Evolutionary conservation across 2,888 invertebrate genomes (phyloP), one percentile per base, ranked within the genome.

Genomic region (Ichneumon xanthorius): DNA sequence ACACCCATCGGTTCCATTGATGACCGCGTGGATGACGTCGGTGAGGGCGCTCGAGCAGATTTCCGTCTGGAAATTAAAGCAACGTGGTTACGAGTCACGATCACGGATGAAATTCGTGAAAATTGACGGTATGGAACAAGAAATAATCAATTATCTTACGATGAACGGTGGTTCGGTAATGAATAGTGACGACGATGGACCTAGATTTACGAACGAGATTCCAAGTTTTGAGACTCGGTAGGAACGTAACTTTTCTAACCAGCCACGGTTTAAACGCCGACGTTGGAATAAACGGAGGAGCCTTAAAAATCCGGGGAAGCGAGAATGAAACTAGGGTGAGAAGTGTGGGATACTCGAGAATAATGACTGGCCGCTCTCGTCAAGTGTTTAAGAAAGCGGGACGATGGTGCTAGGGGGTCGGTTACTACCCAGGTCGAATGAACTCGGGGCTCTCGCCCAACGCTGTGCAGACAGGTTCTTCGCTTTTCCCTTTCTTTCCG

Each of bases 1-100:
- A 94, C 98, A 98, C 88, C 98, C 98, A 94, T 99, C 99, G 58
- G 97, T 97, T 67, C 99, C 99, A 92, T 98, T 98, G 93, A 99
- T 97, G 90, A 99, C 99, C 58, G 98, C 98, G 92, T 98, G 98
- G 90, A 99, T 97, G 91, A 99, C 98, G 94, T 99, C 99, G 85
- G 98, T 97, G 90, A 99, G 95, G 73, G 98, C 98, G 91, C 97
- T 97, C 87, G 98, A 96, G 94, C 98, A 98, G 88, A 99, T 96
- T 94, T 99, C 99, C 91, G 97, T 96, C 98, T 99, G 96, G 45
- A 30, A 96, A 96, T 93, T 94, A 90, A 92, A 87, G 82, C 65
- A n/a, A 11, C 37, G 19, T 40, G 55, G 63, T 81, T 73, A 73
- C 26, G 7, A 3, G 50, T 81, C 58, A 68, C 22, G 5, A 9